Evolutionary conservation across 1,140 invertebrate species (phyloP), one percentile per base, ranked within the genome.

Genomic region (Ostrea denselamellosa): DNA sequence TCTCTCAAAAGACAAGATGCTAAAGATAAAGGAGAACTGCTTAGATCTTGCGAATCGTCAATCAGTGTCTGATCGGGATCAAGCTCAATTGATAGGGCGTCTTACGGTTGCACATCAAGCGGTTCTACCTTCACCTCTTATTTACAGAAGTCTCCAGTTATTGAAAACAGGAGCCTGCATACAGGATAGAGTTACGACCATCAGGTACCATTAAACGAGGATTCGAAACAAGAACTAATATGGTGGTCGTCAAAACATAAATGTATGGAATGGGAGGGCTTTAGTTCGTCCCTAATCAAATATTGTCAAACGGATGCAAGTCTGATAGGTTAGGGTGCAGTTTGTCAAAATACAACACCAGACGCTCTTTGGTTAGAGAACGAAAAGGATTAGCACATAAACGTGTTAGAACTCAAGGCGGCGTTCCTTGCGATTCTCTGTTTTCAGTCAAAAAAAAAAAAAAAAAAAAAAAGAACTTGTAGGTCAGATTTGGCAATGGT

Each of bases 301-400:
- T 34, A 44, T 83, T 28, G 56, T 87, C 25, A 77, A 83, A 22
- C 83, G 54, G 86, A 87, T 83, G 86, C 86, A 83, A 87, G 86
- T 83, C 86, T 62, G 52, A 5, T 1, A 81, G 81, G 86, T 0
- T 84, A n/a, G 82, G 86, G 82, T n/a, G 86, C 82, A 25, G 12
- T 17, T 53, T 84, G 82, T 44, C 82, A 68, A 28, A 22, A 44
- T 14, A 10, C 44, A 68, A 77, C 84, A 68, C 84, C 54, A n/a
- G 56, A 82, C 10, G 62, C 62, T 28, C 19, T 54, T 10, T 88
- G 87, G 83, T 77, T 52, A 2, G n/a, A 51, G 51, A 52, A 34
- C 28, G n/a, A 85, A 52, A 28, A 56, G 51, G 10, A 4, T 53
- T 25, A 56, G 19, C 62, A 88, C 62, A 85, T 85, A 9, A 81